Evolutionary conservation across 2,113 vertebrate genomes (phyloP), one percentile per base, ranked within the genome.

Genomic region (Triplophysa rosa): DNA sequence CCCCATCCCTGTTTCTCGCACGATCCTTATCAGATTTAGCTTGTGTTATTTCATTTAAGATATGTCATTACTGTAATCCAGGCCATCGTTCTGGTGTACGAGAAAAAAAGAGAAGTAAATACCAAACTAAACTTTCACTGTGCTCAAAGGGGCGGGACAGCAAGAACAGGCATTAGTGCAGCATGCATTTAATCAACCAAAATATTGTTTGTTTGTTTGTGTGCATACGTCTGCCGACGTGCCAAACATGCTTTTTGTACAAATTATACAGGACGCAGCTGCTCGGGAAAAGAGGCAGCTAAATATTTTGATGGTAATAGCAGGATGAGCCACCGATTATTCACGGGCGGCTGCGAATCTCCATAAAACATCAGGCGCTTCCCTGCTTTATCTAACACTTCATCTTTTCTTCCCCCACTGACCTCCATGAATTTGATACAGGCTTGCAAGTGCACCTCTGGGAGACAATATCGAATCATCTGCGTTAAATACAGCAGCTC

Each of bases 41-140:
- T 68, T 74, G 68, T 72, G 64, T 84, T 84, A 81, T 84, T 84
- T 82, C 64, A 81, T 83, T 77, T 83, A 83, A 77, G 67, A 82
- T 82, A 70, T 66, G 66, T 26, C 71, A 79, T 84, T 82, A 37
- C 33, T 37, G 33, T 37, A 78, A 81, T 83, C 70, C 76, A 47
- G 75, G 65, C 29, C 49, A 49, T 68, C 70, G 69, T 80, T 78
- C 54, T 14, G 63, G 21, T 33, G 65, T 26, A n/a, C 8, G 21
- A 67, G 33, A 14, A 63, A 40, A 74, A 73, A 64, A 80, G 26
- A 29, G 56, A 68, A 80, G 23, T 63, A 79, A 80, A 77, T 80
- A 45, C 23, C 47, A 77, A 62, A 67, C 37, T 40, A 75, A 67
- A 64, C 42, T 13, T 17, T 23, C 8, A 8, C 62, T 40, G 52